Evolutionary conservation across 2,888 invertebrate species (phyloP).

Genomic region (Mylabris sibirica): DNA sequence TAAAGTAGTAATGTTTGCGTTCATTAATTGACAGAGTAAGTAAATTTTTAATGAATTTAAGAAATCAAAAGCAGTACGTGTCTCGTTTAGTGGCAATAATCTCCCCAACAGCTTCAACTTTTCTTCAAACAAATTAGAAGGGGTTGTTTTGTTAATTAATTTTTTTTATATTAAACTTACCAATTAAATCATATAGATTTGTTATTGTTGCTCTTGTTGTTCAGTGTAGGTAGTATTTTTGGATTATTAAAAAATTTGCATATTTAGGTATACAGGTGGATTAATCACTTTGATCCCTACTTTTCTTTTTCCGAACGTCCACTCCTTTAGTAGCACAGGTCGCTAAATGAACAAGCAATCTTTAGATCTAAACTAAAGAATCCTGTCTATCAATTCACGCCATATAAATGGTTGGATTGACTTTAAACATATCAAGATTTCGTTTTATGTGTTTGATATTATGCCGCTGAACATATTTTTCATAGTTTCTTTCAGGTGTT

Average conservation of each 20-base stretch:
- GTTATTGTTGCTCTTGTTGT: neutral
- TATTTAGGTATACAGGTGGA: neutral
- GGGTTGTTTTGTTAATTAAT: neutral
- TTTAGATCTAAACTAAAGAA: conserved; percentile 53
- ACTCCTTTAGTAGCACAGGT: conserved; percentile 48
- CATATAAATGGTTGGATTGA: conserved; percentile 57
- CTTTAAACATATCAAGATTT: conserved; percentile 59
- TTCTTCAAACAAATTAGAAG: neutral
- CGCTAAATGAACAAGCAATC: conserved; percentile 56
- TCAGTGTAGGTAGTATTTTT: neutral
- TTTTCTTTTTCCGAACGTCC: conserved; percentile 23
- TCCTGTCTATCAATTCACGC: conserved; percentile 58
- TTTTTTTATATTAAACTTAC: neutral
- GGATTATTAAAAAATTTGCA: neutral
- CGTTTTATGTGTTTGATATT: conserved; percentile 53
- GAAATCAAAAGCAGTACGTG: conserved; percentile 8
- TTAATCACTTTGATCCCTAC: neutral
- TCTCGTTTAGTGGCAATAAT: conserved; percentile 24
- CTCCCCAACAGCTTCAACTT: conserved; percentile 19
- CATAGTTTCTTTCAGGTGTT: conserved; percentile 52
- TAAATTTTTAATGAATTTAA: conserved; percentile 39
- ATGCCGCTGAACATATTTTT: conserved; percentile 38
- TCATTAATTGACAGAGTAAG: conserved; percentile 48
- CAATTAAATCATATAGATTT: neutral
- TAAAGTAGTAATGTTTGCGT: conserved; percentile 45